Evolutionary conservation across 1,140 invertebrate genomes (phyloP).

Genomic region (Ips nitidus): DNA sequence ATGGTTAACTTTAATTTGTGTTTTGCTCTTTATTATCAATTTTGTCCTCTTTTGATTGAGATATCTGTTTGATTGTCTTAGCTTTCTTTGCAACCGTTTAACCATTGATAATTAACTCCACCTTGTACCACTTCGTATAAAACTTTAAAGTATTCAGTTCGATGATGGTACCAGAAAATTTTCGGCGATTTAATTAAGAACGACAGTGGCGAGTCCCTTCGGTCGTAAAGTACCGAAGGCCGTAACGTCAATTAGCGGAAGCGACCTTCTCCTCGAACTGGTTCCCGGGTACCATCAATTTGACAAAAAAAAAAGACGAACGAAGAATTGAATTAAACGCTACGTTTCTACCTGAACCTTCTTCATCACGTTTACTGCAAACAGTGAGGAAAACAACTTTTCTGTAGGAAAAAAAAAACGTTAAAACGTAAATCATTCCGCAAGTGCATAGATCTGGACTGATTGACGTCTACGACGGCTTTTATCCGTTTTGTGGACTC

Average conservation of each 20-base stretch:
- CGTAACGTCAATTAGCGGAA: slow-evolving; percentile 24
- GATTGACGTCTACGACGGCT: too few species aligned
- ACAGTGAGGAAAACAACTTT: slow-evolving; percentile 1
- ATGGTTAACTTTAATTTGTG: too few species aligned
- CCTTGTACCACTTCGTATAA: too few species aligned
- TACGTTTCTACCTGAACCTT: not conserved
- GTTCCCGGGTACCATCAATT: slow-evolving; percentile 1
- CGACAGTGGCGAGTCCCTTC: slow-evolving; percentile 1
- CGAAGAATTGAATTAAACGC: slow-evolving; percentile 14
- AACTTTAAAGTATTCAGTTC: too few species aligned
- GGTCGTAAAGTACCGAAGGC: slow-evolving; percentile 10
- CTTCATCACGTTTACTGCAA: not conserved
- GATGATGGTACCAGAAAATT: too few species aligned
- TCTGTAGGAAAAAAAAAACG: not conserved
- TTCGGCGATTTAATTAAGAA: slow-evolving; percentile 18
- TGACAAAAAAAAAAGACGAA: slow-evolving; percentile 15
- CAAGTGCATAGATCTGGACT: not conserved
- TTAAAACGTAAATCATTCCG: not conserved
- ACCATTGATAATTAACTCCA: too few species aligned
- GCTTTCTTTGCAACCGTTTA: too few species aligned
- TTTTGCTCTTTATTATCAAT: too few species aligned
- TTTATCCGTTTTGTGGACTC: too few species aligned
- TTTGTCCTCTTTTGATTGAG: too few species aligned
- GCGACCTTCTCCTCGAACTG: slow-evolving; percentile 20
- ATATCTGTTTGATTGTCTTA: too few species aligned